phyloP scores from a whole-genome alignment of 2,888 invertebrate species.

The Patella caerulea region DNA sequence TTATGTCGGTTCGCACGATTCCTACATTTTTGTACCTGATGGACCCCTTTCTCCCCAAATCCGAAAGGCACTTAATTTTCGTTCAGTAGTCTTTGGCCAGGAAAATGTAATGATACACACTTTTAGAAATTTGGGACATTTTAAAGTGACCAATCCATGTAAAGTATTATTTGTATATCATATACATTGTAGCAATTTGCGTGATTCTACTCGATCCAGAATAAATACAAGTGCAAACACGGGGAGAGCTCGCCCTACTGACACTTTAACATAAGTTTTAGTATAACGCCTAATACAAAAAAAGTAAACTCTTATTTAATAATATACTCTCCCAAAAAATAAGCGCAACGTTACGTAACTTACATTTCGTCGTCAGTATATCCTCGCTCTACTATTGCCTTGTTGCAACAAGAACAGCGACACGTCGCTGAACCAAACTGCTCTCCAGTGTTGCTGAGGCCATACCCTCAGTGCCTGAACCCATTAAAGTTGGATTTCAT shows the following conservation, averaged over 20 bases:
- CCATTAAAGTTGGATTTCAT: too few relatives aligned
- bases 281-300: too few relatives aligned
- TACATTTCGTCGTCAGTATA: too few relatives aligned
- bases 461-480: too few relatives aligned
- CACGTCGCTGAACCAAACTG: too few relatives aligned
- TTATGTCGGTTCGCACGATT: constrained; percentile 21
- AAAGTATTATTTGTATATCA: constrained; percentile 21
- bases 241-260: neutral
- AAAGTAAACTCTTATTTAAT: too few relatives aligned
- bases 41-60: neutral
- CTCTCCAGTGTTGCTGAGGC: too few relatives aligned
- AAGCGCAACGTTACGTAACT: too few relatives aligned
- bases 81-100: constrained; percentile 1
- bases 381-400: too few relatives aligned
- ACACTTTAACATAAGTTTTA: neutral
- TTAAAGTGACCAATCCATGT: constrained; percentile 24
- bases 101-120: constrained; percentile 16
- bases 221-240: too few relatives aligned
- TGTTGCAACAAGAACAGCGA: too few relatives aligned
- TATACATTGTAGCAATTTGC: constrained; percentile 18
- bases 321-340: too few relatives aligned
- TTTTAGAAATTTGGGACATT: constrained; percentile 14
- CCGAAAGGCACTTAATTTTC: neutral
- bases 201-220: neutral
- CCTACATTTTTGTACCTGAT: constrained; percentile 21